phyloP scores from a whole-genome alignment of 2,888 invertebrate species.

The Chrysina gloriosa region DNA sequence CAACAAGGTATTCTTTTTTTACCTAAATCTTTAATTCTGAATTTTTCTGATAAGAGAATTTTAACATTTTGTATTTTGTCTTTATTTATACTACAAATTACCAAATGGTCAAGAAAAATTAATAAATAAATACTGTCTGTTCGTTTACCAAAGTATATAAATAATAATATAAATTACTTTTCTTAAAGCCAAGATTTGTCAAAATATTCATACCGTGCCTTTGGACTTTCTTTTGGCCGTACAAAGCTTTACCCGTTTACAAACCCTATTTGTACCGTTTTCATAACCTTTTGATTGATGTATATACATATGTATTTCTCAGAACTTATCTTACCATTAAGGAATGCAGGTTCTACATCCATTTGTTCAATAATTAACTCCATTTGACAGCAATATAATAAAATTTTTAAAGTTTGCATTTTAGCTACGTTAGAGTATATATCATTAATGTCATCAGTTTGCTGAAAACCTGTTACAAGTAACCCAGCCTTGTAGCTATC shows the following conservation, averaged over 20 bases:
- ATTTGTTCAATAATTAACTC: background rate
- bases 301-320: background rate
- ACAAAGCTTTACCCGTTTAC: slow-evolving; percentile 54
- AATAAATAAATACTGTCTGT: background rate
- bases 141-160: too few relatives aligned
- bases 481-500: too few relatives aligned
- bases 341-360: background rate
- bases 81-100: background rate
- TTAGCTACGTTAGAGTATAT: too few relatives aligned
- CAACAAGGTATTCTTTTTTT: too few relatives aligned
- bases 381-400: too few relatives aligned
- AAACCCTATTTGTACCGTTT: slow-evolving; percentile 47
- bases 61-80: background rate
- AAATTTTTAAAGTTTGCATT: too few relatives aligned
- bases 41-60: slow-evolving; percentile 25
- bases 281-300: slow-evolving; percentile 44
- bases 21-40: slow-evolving; percentile 13
- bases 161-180: background rate
- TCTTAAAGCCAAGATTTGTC: background rate
- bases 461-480: too few relatives aligned
- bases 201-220: background rate
- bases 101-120: background rate
- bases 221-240: slow-evolving; percentile 55
- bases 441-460: too few relatives aligned
- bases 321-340: background rate